phyloP scores from a whole-genome alignment of 53 echinoderm and acorn worm genomes.

The Zoroaster sp. region DNA sequence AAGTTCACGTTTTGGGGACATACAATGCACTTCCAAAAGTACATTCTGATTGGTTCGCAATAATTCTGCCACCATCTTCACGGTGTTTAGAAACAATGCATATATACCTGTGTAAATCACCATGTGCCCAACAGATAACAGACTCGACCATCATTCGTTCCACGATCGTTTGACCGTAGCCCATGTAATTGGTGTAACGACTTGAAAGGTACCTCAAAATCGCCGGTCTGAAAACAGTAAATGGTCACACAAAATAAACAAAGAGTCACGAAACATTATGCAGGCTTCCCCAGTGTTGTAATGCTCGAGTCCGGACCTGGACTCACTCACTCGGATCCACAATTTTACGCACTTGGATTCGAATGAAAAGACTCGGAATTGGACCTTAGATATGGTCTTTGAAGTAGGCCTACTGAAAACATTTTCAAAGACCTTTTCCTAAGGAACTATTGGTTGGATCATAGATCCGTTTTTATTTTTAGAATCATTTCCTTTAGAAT shows the following conservation, averaged over 20 bases:
- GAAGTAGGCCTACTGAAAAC: too few species aligned
- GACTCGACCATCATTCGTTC: conserved; percentile 67
- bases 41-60: not conserved
- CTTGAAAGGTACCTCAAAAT: conserved; percentile 68
- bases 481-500: too few species aligned
- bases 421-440: too few species aligned
- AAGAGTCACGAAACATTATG: not conserved
- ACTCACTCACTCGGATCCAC: too few species aligned
- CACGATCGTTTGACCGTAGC: conserved; percentile 60
- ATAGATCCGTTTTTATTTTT: too few species aligned
- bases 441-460: too few species aligned
- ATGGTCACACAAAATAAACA: not conserved
- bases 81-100: not conserved
- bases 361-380: too few species aligned
- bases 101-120: conserved; percentile 77
- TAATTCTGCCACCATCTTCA: not conserved
- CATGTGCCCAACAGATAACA: conserved; percentile 58
- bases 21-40: not conserved
- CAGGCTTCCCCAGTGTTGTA: too few species aligned
- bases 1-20: too few species aligned
- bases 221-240: conserved; percentile 29
- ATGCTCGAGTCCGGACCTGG: too few species aligned
- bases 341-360: too few species aligned
- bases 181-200: conserved; percentile 61
- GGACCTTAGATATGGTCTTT: too few species aligned